Conservation (phyloP, 2,113 vertebrate genomes). For the Corvus moneduloides region DNA sequence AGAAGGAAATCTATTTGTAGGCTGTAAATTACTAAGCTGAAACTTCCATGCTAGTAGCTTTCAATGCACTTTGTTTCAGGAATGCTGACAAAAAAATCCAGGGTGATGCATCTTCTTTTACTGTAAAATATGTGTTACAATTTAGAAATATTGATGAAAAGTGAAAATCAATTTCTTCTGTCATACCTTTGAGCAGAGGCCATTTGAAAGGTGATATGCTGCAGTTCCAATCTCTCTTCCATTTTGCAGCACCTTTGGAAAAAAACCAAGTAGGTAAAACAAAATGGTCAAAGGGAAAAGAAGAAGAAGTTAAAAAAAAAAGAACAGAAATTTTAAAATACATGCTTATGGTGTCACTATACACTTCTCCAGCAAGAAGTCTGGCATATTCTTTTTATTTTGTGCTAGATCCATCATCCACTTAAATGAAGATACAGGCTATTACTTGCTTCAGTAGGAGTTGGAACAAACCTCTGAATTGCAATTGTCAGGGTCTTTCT, state of each 20-base stretch:
- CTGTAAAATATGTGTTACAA: slow-evolving; percentile 27
- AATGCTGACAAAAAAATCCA: slow-evolving; percentile 8
- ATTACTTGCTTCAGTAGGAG: background rate
- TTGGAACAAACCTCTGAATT: background rate
- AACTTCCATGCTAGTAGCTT: background rate
- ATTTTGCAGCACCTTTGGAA: background rate
- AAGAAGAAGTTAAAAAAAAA: background rate
- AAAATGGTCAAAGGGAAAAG: background rate
- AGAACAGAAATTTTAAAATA: background rate
- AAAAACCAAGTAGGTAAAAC: background rate
- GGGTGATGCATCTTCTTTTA: slow-evolving; percentile 3
- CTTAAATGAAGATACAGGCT: background rate
- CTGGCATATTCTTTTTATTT: background rate
- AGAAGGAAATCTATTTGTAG: slow-evolving; percentile 6
- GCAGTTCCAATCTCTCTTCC: background rate
- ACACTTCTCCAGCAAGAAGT: background rate
- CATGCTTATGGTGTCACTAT: background rate
- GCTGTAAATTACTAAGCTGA: slow-evolving; percentile 20
- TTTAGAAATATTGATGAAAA: slow-evolving; percentile 55
- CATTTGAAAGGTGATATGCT: slow-evolving; percentile 15
- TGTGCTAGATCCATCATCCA: background rate
- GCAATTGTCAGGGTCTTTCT: background rate
- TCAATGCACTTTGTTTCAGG: slow-evolving; percentile 14
- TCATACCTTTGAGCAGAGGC: slow-evolving; percentile 26
- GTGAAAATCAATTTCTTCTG: slow-evolving; percentile 62